Evolutionary conservation across 2,888 invertebrate genomes (phyloP).

Genomic region (Acanthoscelides obtectus): DNA sequence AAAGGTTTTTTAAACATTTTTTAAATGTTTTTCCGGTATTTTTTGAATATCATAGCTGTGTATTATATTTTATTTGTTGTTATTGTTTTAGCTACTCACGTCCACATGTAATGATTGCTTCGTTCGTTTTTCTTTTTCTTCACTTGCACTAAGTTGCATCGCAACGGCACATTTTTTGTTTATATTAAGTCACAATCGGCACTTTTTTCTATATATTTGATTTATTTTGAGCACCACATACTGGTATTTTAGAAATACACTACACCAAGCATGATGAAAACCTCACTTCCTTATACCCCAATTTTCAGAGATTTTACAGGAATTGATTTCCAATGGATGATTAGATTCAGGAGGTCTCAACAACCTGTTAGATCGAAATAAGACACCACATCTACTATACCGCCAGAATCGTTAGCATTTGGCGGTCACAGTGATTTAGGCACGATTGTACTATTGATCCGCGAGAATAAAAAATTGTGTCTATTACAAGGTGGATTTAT

Average conservation of each 20-base stretch:
- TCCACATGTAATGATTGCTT: slow-evolving; percentile 68
- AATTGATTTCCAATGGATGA: no score
- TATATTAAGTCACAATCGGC: slow-evolving; percentile 48
- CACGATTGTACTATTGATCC: no score
- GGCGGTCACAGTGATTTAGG: no score
- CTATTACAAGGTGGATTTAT: no score
- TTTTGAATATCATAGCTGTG: slow-evolving; percentile 30
- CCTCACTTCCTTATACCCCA: background rate
- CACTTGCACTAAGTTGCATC: slow-evolving; percentile 48
- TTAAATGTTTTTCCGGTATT: slow-evolving; percentile 26
- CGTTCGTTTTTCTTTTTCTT: slow-evolving; percentile 42
- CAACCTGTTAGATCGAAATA: no score
- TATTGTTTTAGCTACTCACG: slow-evolving; percentile 58
- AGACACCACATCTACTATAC: no score
- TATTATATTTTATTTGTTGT: slow-evolving; percentile 40
- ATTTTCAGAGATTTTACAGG: background rate
- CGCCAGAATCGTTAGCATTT: no score
- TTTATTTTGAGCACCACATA: slow-evolving; percentile 43
- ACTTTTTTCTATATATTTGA: slow-evolving; percentile 39
- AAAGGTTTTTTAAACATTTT: slow-evolving; percentile 43
- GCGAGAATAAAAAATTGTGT: no score
- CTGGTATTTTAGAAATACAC: slow-evolving; percentile 39
- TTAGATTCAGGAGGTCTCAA: no score
- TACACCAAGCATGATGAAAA: slow-evolving; percentile 37
- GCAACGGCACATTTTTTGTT: slow-evolving; percentile 47